Conservation (phyloP, 2,888 invertebrate species). For the Helobdella robusta region DNA sequence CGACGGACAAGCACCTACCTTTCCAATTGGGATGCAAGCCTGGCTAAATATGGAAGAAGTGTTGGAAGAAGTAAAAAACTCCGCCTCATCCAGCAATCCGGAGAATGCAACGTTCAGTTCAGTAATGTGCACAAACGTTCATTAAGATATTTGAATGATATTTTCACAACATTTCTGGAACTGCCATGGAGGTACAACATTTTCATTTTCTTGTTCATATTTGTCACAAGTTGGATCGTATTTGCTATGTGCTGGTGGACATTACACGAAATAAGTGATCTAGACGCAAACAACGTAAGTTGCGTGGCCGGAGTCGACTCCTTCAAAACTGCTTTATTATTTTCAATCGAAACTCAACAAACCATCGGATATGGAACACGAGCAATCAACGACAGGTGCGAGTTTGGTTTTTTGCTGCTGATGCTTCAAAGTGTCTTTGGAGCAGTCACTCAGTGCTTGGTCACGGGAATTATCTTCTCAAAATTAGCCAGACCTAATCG, state of each 20-base stretch:
- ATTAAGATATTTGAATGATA: conserved; percentile 53
- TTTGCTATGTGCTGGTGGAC: conserved; percentile 92
- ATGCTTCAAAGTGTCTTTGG: conserved; percentile 82
- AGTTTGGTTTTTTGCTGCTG: conserved; percentile 76
- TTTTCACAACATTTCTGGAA: conserved; percentile 54
- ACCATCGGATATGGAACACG: conserved; percentile 82
- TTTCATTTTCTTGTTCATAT: conserved; percentile 49
- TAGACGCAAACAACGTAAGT: conserved; percentile 45
- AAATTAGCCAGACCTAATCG: conserved; percentile 75
- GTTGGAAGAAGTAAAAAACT: conserved; percentile 30
- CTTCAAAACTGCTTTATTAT: conserved; percentile 31
- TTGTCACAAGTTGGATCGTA: conserved; percentile 76
- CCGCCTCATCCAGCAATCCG: conserved; percentile 90
- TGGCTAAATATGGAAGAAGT: conserved; percentile 28
- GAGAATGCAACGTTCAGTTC: conserved; percentile 91
- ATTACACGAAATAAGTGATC: conserved; percentile 82
- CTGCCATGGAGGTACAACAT: conserved; percentile 53
- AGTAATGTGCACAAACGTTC: conserved; percentile 84
- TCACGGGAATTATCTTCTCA: conserved; percentile 72
- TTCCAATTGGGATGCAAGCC: no score
- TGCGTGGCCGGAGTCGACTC: conserved; percentile 29
- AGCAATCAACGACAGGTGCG: conserved; percentile 79
- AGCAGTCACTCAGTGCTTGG: conserved; percentile 62
- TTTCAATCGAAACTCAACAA: conserved; percentile 87
- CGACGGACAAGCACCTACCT: no score